A percentile compares a stretch with the other conserved stretches of the same genome.
Evolutionary conservation across 2,113 vertebrate species (phyloP).

Genomic region (Gallinago jamesoni): DNA sequence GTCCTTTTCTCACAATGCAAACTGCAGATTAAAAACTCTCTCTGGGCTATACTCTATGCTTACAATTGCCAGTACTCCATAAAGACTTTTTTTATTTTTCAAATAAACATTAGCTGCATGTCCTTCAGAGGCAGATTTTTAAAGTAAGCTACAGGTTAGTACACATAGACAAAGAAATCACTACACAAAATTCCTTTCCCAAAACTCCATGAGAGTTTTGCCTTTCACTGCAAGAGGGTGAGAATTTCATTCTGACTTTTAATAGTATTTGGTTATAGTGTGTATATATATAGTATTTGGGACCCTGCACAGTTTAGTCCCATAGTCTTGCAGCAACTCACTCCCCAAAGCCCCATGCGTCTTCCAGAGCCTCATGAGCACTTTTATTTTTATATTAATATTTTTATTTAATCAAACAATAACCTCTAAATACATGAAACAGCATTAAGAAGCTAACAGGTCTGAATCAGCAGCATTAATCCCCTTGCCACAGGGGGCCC

Average conservation of each 20-base stretch:
- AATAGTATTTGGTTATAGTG: background rate
- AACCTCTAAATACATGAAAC: background rate
- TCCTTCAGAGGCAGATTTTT: background rate
- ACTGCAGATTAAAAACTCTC: background rate
- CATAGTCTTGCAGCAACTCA: background rate
- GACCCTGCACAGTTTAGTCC: background rate
- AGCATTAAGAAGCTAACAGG: background rate
- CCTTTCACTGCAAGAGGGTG: background rate
- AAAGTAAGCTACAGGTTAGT: background rate
- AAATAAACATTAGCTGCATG: background rate
- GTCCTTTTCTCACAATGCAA: background rate
- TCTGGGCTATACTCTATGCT: background rate
- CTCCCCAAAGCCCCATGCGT: background rate
- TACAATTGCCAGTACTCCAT: background rate
- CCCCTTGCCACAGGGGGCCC: background rate
- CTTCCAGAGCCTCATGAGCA: background rate
- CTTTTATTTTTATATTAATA: background rate
- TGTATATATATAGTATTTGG: too few relatives aligned
- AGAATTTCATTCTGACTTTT: background rate
- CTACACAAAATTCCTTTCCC: background rate
- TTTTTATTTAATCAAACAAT: slow-evolving; percentile 43
- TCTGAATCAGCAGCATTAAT: slow-evolving; percentile 11
- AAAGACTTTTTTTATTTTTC: background rate
- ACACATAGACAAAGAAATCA: background rate
- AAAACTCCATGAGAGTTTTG: background rate